Percentiles rank a stretch among this genome's conserved stretches.
phyloP scores from a whole-genome alignment of 2,113 vertebrate genomes.

The Trematocara marginatum region DNA sequence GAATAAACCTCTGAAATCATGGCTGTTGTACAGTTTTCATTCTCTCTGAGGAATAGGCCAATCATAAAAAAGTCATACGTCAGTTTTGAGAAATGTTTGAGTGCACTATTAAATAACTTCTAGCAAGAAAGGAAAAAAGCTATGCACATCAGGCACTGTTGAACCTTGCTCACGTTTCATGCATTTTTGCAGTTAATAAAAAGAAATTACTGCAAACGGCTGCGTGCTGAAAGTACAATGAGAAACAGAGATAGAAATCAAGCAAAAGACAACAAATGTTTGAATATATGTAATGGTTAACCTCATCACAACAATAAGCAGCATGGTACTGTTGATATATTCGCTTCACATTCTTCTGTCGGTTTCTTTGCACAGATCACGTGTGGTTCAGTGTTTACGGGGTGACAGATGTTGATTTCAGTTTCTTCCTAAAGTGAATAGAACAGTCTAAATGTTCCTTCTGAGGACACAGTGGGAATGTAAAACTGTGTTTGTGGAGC shows the following conservation, averaged over 20 bases:
- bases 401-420: background rate
- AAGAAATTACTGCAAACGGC: background rate
- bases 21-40: background rate
- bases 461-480: conserved; percentile 25
- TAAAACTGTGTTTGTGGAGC: conserved; percentile 18
- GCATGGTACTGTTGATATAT: background rate
- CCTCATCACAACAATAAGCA: background rate
- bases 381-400: conserved; percentile 1
- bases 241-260: background rate
- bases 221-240: background rate
- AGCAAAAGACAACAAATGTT: background rate
- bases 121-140: background rate
- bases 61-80: conserved; percentile 4
- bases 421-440: conserved; percentile 8
- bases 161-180: background rate
- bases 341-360: background rate
- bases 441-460: conserved; percentile 28
- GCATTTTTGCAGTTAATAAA: background rate
- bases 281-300: background rate
- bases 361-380: background rate
- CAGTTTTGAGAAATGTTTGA: background rate
- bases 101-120: conserved; percentile 1
- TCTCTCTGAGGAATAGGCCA: background rate
- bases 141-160: background rate
- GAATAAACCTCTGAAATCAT: background rate